A percentile compares a stretch with the other conserved stretches of the same genome.
phyloP scores from a whole-genome alignment of 1,140 invertebrate genomes.

The Scaptomyza graminum region DNA sequence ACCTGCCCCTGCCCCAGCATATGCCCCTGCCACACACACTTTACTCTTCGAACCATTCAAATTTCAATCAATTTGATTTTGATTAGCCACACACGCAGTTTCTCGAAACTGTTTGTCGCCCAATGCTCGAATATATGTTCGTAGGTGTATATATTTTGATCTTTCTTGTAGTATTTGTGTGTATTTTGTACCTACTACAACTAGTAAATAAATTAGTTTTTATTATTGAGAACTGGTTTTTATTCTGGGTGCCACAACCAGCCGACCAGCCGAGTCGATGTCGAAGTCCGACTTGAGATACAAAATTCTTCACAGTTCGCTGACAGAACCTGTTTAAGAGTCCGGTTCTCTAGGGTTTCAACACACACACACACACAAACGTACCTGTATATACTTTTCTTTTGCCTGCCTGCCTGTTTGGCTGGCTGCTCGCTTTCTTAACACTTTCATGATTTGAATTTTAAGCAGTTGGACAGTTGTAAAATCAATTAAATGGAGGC shows the following conservation, averaged over 20 bases:
- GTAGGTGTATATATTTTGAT: conserved; percentile 3
- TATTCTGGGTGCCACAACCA: conserved; percentile 27
- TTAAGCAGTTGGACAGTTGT: conserved; percentile 41
- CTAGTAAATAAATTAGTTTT: conserved; percentile 82
- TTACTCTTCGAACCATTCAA: conserved; percentile 75
- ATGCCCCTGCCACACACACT: conserved; percentile 55
- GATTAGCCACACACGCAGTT: conserved; percentile 81
- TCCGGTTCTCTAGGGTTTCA: conserved; percentile 49
- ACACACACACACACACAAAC: neutral
- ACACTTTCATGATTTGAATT: conserved; percentile 79
- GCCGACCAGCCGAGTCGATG: conserved; percentile 11
- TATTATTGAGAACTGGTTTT: conserved; percentile 79
- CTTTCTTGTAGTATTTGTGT: conserved; percentile 29
- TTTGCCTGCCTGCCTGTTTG: conserved; percentile 18
- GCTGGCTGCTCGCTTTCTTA: conserved; percentile 58
- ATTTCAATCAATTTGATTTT: conserved; percentile 81
- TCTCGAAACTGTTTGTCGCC: conserved; percentile 53
- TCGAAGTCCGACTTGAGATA: conserved; percentile 21
- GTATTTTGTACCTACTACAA: conserved; percentile 71
- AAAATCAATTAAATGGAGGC: conserved; percentile 72
- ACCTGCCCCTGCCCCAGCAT: neutral
- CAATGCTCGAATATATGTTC: conserved; percentile 17
- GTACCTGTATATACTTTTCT: conserved; percentile 5
- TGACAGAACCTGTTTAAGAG: conserved; percentile 75
- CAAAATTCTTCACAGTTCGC: conserved; percentile 75